Evolutionary conservation across 2,888 invertebrate species (phyloP).

Genomic region (Cephus rjabovi): DNA sequence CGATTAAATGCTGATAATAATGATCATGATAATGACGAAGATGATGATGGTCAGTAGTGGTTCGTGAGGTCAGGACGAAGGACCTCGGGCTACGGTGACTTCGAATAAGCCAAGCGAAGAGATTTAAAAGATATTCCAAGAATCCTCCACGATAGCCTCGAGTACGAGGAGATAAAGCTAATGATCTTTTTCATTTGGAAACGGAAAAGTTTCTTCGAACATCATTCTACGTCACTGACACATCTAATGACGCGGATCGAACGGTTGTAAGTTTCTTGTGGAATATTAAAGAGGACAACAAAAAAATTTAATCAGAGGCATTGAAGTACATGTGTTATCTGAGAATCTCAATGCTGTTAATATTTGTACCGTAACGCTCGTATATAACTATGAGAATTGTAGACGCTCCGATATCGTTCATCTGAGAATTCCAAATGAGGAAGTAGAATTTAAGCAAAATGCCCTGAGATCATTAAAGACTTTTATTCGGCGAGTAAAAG

Average conservation of each 20-base stretch:
- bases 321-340: background rate
- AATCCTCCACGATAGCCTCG: background rate
- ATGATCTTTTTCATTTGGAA: background rate
- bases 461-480: background rate
- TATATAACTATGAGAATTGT: background rate
- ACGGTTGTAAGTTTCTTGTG: background rate
- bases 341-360: background rate
- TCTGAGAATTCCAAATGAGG: background rate
- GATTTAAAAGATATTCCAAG: background rate
- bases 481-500: slow-evolving; percentile 1
- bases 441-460: background rate
- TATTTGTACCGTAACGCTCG: background rate
- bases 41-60: background rate
- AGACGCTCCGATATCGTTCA: background rate
- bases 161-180: background rate
- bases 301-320: background rate
- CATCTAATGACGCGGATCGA: background rate
- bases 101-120: background rate
- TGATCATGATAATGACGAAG: background rate
- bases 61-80: slow-evolving; percentile 23
- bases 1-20: background rate
- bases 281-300: background rate
- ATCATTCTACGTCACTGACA: background rate
- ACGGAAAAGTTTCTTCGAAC: background rate
- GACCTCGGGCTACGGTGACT: slow-evolving; percentile 26